phyloP scores from a whole-genome alignment of 2,797 vertebrate species.

The Cossypha dichroa region DNA sequence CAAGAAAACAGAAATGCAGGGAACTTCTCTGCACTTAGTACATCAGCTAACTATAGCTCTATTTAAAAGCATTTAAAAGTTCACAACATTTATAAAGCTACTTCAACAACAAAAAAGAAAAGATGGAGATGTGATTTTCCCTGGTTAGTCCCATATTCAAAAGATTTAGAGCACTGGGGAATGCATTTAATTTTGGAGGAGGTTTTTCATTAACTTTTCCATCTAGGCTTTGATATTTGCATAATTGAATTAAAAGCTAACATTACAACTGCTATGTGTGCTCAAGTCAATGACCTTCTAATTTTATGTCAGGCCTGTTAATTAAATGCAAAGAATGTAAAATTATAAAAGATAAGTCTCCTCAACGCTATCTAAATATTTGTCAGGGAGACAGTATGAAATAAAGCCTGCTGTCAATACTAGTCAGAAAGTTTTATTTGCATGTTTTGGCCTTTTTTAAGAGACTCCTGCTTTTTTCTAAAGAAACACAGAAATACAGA shows the following conservation, averaged over 20 bases:
- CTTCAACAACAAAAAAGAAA: not conserved
- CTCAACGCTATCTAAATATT: not conserved
- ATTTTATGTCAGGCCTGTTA: not conserved
- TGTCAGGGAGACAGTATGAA: not conserved
- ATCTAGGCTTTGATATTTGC: not conserved
- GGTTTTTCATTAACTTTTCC: not conserved
- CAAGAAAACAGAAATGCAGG: not conserved
- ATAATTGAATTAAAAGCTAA: not conserved
- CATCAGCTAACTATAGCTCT: not conserved
- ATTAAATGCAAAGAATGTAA: not conserved
- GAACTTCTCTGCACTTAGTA: not conserved
- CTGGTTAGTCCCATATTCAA: not conserved
- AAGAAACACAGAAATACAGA: not conserved
- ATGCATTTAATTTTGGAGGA: not conserved
- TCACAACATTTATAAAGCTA: not conserved
- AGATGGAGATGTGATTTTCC: not conserved
- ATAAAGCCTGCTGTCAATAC: not conserved
- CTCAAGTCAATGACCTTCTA: not conserved
- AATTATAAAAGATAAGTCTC: not conserved
- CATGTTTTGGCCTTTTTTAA: not conserved
- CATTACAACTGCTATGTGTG: not conserved
- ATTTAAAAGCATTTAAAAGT: not conserved
- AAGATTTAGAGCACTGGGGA: not conserved
- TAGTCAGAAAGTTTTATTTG: not conserved
- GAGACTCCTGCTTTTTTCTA: not conserved